These are phyloP conservation scores for Acanthosepion lycidas DNA, from an alignment of 2,888 invertebrate genomes.

Conservation along the genomic window DNA sequence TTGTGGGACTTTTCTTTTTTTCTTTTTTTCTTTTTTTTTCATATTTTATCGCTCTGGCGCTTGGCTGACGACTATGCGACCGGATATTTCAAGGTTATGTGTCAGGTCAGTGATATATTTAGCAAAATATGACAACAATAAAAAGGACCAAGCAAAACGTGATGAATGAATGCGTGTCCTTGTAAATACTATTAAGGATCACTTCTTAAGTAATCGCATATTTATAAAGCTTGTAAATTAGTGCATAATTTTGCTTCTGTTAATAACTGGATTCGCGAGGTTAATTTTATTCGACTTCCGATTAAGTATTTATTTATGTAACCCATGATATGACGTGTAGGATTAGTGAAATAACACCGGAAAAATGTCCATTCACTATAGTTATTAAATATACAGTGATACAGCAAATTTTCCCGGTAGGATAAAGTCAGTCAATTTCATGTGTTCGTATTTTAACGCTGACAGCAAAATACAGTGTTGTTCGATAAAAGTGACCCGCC, in stretches of 20 bases:
- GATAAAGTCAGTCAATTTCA: no score
- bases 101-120: background rate
- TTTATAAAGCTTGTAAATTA: background rate
- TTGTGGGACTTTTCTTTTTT: background rate
- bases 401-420: no score
- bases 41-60: background rate
- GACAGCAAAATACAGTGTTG: no score
- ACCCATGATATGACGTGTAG: no score
- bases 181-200: background rate
- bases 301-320: background rate
- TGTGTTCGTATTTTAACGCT: no score
- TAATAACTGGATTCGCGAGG: background rate
- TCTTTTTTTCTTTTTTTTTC: background rate
- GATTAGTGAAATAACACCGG: no score
- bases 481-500: no score
- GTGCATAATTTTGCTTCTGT: background rate
- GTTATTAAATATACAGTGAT: no score
- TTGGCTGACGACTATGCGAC: background rate
- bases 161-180: background rate
- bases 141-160: background rate
- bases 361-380: no score
- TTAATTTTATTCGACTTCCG: background rate
- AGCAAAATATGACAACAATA: background rate
- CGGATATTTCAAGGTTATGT: background rate
- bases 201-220: background rate